Conservation (phyloP, 2,113 vertebrate genomes). For the Callithrix jacchus region DNA sequence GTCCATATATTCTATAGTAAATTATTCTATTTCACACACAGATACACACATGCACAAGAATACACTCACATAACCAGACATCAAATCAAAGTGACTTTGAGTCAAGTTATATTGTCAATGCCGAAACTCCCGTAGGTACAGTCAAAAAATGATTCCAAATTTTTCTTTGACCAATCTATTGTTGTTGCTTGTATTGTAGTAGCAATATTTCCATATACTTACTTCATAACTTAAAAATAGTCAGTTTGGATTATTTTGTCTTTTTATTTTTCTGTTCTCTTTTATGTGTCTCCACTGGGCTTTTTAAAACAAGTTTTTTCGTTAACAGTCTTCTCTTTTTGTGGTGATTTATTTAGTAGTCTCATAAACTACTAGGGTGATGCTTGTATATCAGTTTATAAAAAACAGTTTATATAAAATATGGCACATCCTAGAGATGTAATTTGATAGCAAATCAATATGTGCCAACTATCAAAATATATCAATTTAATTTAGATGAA, state of each 20-base stretch:
- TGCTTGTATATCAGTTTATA: not conserved
- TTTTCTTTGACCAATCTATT: not conserved
- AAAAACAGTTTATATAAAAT: constrained; percentile 53
- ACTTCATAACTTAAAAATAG: constrained; percentile 17
- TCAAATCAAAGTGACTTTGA: not conserved
- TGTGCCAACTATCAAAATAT: constrained; percentile 53
- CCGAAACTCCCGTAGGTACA: not conserved
- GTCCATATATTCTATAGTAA: not conserved
- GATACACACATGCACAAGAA: not conserved
- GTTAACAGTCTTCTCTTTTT: not conserved
- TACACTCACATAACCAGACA: not conserved
- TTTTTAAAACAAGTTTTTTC: not conserved
- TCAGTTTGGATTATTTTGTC: not conserved
- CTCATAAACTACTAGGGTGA: not conserved
- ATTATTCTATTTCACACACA: not conserved
- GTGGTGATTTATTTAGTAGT: constrained; percentile 17
- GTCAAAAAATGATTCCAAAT: not conserved
- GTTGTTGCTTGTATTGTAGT: not conserved
- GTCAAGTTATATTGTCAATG: not conserved
- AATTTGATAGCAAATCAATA: constrained; percentile 64
- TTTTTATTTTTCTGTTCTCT: not conserved
- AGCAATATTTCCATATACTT: not conserved
- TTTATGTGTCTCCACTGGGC: not conserved
- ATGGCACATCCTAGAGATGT: constrained; percentile 21
- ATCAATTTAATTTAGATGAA: constrained; percentile 61